Percentiles rank a stretch among this genome's conserved stretches.
Conservation (phyloP, 2,113 vertebrate species). For the Caretta caretta region DNA sequence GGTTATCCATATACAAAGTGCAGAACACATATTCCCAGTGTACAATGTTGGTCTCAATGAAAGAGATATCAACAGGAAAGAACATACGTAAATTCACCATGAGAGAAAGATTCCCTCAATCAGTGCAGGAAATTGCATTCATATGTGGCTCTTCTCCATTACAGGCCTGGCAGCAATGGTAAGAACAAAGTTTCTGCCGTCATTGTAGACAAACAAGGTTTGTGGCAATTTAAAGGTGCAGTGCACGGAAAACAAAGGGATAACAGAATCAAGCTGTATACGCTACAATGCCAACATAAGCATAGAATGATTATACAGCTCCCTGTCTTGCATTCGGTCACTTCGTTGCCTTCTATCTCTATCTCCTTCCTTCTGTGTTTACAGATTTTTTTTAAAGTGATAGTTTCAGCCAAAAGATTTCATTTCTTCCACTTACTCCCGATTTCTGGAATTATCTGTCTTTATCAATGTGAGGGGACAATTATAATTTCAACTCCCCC, state of each 20-base stretch:
- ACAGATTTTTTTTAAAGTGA: neutral
- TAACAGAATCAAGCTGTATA: neutral
- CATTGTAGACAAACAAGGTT: neutral
- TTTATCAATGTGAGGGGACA: neutral
- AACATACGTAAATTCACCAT: neutral
- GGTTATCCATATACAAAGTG: neutral
- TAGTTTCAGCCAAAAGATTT: neutral
- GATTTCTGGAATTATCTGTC: neutral
- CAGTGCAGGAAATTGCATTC: too few relatives aligned
- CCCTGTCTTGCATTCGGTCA: neutral
- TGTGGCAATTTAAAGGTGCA: neutral
- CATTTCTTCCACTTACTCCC: neutral
- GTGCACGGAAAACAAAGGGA: neutral
- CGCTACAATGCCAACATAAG: neutral
- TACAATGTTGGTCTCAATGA: neutral
- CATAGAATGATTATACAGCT: neutral
- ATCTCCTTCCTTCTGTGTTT: neutral
- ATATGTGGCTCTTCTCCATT: neutral
- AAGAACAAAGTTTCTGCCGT: neutral
- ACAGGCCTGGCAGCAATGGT: neutral
- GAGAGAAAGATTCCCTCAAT: neutral
- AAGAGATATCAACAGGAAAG: neutral
- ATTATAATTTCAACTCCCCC: neutral
- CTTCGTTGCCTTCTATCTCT: neutral
- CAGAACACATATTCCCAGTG: neutral